phyloP scores from a whole-genome alignment of 2,113 vertebrate genomes.

The Hemiscyllium ocellatum region DNA sequence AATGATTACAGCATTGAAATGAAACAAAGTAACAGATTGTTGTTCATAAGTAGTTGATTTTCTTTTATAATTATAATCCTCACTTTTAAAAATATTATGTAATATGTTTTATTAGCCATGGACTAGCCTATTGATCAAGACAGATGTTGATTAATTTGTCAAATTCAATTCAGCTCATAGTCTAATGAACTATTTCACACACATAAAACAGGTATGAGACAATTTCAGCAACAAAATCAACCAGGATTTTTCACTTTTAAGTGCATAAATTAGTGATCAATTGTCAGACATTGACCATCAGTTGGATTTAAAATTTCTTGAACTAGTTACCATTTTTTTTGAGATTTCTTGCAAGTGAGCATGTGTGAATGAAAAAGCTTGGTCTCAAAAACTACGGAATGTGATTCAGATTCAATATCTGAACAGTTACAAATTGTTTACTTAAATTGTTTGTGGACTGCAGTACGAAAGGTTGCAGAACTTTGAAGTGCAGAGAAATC shows the following conservation, averaged over 20 bases:
- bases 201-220: background rate
- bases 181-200: background rate
- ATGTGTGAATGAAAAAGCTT: background rate
- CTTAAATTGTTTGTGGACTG: background rate
- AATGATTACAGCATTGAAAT: background rate
- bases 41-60: background rate
- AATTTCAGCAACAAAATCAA: background rate
- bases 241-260: background rate
- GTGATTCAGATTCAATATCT: background rate
- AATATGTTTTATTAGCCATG: background rate
- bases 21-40: background rate
- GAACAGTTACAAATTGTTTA: background rate
- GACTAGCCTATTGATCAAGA: background rate
- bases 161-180: background rate
- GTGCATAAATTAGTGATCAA: background rate
- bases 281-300: background rate
- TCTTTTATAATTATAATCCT: background rate
- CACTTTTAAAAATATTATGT: background rate
- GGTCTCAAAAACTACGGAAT: background rate
- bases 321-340: background rate
- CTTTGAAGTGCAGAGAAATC: too few species aligned
- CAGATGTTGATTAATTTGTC: background rate
- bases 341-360: background rate
- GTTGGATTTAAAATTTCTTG: background rate
- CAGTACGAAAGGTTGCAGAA: background rate